A percentile compares a stretch with the other conserved stretches of the same genome.
These are phyloP conservation scores for Mesorhabditis belari DNA, from an alignment of 2,888 invertebrate species.

Conservation along the genomic window DNA sequence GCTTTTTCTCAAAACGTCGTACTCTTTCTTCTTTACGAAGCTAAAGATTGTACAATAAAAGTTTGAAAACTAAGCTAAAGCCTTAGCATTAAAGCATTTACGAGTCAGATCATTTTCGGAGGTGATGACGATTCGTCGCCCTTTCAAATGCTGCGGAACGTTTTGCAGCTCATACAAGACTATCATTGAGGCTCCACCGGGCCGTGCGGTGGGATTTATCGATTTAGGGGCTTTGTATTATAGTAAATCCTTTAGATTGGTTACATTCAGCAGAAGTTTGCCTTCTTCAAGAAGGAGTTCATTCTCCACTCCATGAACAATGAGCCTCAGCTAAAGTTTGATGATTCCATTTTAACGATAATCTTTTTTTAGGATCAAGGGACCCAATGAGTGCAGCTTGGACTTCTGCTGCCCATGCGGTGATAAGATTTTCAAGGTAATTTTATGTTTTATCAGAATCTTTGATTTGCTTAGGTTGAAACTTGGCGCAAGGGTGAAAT, in stretches of 20 bases:
- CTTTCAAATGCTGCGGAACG: not conserved
- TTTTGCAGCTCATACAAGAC: not conserved
- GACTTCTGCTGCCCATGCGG: not conserved
- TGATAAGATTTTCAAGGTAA: not conserved
- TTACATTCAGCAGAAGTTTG: not conserved
- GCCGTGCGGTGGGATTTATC: not conserved
- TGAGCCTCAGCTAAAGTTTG: too few species aligned
- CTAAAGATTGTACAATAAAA: not conserved
- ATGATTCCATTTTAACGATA: too few species aligned
- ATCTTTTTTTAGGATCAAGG: not conserved
- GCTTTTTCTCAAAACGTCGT: too few species aligned
- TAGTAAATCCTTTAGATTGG: not conserved
- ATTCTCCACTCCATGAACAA: too few species aligned
- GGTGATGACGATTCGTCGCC: not conserved
- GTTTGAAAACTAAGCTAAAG: not conserved
- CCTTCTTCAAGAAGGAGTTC: not conserved
- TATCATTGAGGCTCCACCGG: not conserved
- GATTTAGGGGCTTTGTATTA: not conserved
- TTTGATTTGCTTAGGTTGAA: not conserved
- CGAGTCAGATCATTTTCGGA: too few species aligned
- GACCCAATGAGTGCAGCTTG: not conserved
- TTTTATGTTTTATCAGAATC: not conserved
- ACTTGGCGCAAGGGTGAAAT: not conserved
- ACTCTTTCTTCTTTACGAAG: too few species aligned
- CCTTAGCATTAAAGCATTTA: too few species aligned